Conservation (phyloP, 2,888 invertebrate genomes). For the Chirona hameri region DNA sequence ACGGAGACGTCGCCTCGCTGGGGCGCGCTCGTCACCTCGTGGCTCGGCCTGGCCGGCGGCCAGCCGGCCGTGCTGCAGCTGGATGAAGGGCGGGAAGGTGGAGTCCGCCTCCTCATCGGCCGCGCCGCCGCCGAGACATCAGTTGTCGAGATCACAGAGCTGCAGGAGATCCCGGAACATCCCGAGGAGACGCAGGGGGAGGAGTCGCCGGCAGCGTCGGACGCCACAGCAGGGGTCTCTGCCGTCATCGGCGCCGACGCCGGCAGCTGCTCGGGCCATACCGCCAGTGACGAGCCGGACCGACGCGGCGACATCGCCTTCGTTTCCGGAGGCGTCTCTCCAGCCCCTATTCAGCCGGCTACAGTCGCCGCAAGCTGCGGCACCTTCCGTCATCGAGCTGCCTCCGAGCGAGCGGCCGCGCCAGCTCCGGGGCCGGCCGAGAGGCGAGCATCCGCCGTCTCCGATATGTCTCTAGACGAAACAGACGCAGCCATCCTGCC, state of each 20-base stretch:
- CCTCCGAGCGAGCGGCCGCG: neutral
- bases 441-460: neutral
- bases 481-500: no score
- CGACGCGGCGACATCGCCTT: no score
- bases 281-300: no score
- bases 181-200: neutral
- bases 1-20: neutral
- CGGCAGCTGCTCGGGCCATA: neutral
- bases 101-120: no score
- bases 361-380: no score
- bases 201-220: neutral
- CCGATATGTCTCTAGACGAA: no score
- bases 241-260: neutral
- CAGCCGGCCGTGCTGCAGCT: slow-evolving; percentile 9
- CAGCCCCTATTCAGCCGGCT: neutral
- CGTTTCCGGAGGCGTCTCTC: no score
- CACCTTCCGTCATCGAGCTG: no score
- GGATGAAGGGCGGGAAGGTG: no score
- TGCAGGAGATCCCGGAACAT: no score
- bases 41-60: neutral
- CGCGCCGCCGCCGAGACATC: neutral
- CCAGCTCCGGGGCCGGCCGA: no score
- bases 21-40: slow-evolving; percentile 13
- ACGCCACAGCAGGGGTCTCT: neutral
- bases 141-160: neutral